These are phyloP conservation scores for Anseranas semipalmata DNA, from an alignment of 2,113 vertebrate genomes.

Conservation along the genomic window DNA sequence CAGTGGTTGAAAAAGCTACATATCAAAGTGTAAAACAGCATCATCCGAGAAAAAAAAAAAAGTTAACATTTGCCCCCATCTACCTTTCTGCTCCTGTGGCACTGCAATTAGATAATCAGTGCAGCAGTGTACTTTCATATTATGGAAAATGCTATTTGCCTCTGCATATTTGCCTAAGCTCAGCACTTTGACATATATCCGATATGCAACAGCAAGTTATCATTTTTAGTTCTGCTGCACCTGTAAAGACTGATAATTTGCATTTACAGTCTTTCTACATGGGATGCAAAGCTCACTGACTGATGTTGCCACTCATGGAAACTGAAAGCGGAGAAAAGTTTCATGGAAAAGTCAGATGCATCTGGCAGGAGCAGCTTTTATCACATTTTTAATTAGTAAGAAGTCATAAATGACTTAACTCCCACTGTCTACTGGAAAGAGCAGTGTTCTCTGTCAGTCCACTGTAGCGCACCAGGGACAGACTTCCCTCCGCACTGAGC, in stretches of 20 bases:
- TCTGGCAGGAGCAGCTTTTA: not conserved
- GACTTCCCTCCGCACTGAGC: not conserved
- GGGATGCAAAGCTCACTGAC: not conserved
- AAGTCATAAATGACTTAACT: not conserved
- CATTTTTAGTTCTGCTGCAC: not conserved
- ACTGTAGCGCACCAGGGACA: not conserved
- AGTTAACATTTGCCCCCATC: not conserved
- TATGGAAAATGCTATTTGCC: not conserved
- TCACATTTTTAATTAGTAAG: not conserved
- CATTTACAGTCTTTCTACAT: not conserved
- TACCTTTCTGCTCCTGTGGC: not conserved
- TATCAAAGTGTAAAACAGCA: not conserved
- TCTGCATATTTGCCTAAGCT: not conserved
- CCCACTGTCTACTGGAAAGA: not conserved
- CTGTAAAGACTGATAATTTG: not conserved
- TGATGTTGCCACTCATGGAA: not conserved
- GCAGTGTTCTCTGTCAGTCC: not conserved
- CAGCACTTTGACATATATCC: not conserved
- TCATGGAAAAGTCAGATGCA: not conserved
- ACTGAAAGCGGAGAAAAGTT: not conserved
- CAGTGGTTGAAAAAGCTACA: not conserved
- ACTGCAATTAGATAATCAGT: not conserved
- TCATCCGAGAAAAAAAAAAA: not conserved
- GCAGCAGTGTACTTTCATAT: not conserved
- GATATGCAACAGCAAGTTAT: not conserved